These are phyloP conservation scores for Aradophagus sp. DNA, from an alignment of 1,140 invertebrate genomes.

Conservation along the genomic window DNA sequence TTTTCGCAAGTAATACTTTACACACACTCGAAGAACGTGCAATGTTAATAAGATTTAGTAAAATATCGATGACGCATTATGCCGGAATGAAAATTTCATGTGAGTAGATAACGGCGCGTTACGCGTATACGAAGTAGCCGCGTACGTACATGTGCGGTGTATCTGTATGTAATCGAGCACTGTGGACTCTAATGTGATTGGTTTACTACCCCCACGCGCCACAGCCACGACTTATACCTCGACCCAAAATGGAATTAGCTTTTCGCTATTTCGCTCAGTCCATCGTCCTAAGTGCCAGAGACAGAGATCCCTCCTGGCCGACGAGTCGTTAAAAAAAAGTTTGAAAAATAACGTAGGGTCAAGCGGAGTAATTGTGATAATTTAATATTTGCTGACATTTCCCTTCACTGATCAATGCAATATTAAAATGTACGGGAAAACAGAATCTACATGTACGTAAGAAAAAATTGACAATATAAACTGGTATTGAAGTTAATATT, in stretches of 20 bases:
- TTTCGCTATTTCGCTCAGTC: constrained; percentile 66
- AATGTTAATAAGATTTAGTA: constrained; percentile 42
- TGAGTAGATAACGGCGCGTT: constrained; percentile 46
- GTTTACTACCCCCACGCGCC: constrained; percentile 61
- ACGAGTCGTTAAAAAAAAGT: no score
- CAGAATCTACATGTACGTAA: no score
- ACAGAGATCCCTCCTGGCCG: constrained; percentile 27
- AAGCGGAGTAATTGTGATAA: no score
- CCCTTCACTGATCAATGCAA: no score
- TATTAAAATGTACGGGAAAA: no score
- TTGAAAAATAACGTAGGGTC: no score
- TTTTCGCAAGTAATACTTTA: not conserved
- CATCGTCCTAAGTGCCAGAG: constrained; percentile 64
- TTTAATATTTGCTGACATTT: no score
- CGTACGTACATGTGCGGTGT: constrained; percentile 28
- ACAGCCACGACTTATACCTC: constrained; percentile 58
- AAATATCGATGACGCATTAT: constrained; percentile 50
- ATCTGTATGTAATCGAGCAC: constrained; percentile 53
- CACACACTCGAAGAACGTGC: constrained; percentile 16
- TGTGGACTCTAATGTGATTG: constrained; percentile 67
- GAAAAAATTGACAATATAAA: no score
- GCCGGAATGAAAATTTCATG: constrained; percentile 46
- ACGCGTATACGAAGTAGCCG: constrained; percentile 24
- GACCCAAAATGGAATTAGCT: constrained; percentile 68
- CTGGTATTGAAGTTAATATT: no score